Percentiles rank a stretch among this genome's conserved stretches.
phyloP scores from a whole-genome alignment of 2,113 vertebrate genomes.

The Hepsetus odoe region DNA sequence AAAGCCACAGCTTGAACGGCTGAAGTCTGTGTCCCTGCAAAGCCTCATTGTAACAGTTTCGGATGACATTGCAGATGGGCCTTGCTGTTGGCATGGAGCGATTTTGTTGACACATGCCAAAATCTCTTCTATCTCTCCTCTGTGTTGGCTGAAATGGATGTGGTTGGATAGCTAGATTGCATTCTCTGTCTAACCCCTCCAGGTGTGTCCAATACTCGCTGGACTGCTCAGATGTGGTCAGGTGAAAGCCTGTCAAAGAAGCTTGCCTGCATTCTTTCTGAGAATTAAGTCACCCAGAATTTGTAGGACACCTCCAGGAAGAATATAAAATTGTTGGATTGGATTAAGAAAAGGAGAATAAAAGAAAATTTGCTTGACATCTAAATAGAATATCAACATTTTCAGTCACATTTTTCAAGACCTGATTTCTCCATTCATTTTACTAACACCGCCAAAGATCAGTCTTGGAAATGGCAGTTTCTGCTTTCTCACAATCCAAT shows the following conservation, averaged over 20 bases:
- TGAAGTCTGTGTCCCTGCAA: conserved; percentile 31
- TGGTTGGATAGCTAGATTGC: conserved; percentile 22
- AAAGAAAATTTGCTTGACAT: no score
- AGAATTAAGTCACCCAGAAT: conserved; percentile 5
- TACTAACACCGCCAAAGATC: no score
- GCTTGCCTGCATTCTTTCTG: neutral
- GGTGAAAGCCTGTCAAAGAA: neutral
- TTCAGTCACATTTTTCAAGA: no score
- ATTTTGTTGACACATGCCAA: conserved; percentile 54
- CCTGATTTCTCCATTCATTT: no score
- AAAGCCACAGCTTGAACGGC: conserved; percentile 16
- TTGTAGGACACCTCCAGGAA: neutral
- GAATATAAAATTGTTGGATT: no score
- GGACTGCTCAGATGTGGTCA: conserved; percentile 24
- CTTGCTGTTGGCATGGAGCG: conserved; percentile 35
- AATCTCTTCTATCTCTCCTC: conserved; percentile 32
- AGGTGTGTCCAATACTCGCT: conserved; percentile 16
- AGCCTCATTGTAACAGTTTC: conserved; percentile 41
- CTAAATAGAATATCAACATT: no score
- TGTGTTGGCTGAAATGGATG: conserved; percentile 34
- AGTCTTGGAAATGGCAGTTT: no score
- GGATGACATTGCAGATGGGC: conserved; percentile 49
- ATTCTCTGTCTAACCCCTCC: conserved; percentile 31
- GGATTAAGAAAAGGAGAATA: no score
- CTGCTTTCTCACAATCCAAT: no score